Base-by-base conservation (phyloP, 2,888 invertebrate species). In the Xiphydria camelus region DNA sequence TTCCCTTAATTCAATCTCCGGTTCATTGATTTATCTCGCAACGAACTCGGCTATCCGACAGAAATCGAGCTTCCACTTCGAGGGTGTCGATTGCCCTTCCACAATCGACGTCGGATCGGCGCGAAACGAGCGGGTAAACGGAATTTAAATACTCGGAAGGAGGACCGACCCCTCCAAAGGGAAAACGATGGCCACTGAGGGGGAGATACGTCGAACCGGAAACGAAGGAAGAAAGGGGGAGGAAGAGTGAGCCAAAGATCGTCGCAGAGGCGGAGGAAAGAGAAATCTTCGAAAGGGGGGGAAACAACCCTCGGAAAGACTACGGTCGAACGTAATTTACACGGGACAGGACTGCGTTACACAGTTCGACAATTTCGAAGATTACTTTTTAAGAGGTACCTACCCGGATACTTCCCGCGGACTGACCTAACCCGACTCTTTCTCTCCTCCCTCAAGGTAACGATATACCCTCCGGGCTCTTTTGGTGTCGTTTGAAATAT, bases 101-200 rank as follows among this genome's bases (percentile, higher is more conserved):
- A n/a, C n/a, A n/a, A n/a, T n/a, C n/a, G n/a, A n/a, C n/a, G n/a
- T n/a, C n/a, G 5, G 50, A 53, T 53, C 50, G 19, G 39, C 25
- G 25, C 37, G 4, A 41, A 45, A 47, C 41, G 38, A 20, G 20
- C 41, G 41, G 55, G 49, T 56, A 60, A 62, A 55, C 53, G 53
- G 50, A 59, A 64, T 66, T 64, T 64, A 61, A 62, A 66, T 66
- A 61, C 55, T 55, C 32, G 32, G 39, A 46, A 49, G 43, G 41
- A 45, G 45, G 42, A 45, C 46, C 41, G 17, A 21, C 45, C 39
- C 50, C 39, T 38, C 19, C 26, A 21, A 31, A 33, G 49, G 53
- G 53, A 63, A 60, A 67, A 46, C 50, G 57, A 66, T 61, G 50
- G 62, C 61, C 67, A 56, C 66, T n/a, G 17, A 43, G 64, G 64